Percentiles rank a stretch among this genome's conserved stretches.
phyloP scores from a whole-genome alignment of 2,113 vertebrate genomes.

The Larimichthys crocea region DNA sequence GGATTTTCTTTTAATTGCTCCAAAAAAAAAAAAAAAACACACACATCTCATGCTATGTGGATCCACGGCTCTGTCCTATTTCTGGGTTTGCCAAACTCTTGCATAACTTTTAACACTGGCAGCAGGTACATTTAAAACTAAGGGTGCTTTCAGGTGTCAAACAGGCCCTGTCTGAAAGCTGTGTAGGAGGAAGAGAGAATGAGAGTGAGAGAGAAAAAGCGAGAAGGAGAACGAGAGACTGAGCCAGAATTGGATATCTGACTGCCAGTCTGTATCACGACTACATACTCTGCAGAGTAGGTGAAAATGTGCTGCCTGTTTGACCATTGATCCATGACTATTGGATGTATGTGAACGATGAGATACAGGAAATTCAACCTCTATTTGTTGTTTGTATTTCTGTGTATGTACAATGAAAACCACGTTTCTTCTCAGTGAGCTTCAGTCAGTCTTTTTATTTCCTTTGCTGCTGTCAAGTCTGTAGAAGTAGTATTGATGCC shows the following conservation, averaged over 20 bases:
- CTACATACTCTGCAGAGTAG: conserved; percentile 43
- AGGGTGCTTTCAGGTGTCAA: conserved; percentile 75
- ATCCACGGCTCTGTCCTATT: conserved; percentile 50
- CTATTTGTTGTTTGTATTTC: conserved; percentile 32
- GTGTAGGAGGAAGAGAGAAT: conserved; percentile 72
- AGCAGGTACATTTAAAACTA: conserved; percentile 71
- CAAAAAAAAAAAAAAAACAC: neutral
- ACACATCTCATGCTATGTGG: conserved; percentile 29
- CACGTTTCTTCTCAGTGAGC: conserved; percentile 5
- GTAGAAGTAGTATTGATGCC: neutral
- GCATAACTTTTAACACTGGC: conserved; percentile 70
- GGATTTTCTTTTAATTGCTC: conserved; percentile 52
- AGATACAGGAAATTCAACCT: conserved; percentile 23
- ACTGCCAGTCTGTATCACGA: conserved; percentile 61
- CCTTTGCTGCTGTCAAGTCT: neutral
- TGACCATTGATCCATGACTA: conserved; percentile 44
- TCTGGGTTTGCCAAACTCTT: conserved; percentile 71
- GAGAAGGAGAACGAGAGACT: conserved; percentile 27
- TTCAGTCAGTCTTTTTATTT: neutral
- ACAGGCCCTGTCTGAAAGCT: conserved; percentile 65
- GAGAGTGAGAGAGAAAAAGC: conserved; percentile 25
- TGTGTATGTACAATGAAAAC: neutral
- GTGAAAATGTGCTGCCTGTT: conserved; percentile 41
- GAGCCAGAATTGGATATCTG: conserved; percentile 60
- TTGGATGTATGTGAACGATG: conserved; percentile 9